Conservation (phyloP, 1,140 invertebrate genomes). For the Ericerus pela region DNA sequence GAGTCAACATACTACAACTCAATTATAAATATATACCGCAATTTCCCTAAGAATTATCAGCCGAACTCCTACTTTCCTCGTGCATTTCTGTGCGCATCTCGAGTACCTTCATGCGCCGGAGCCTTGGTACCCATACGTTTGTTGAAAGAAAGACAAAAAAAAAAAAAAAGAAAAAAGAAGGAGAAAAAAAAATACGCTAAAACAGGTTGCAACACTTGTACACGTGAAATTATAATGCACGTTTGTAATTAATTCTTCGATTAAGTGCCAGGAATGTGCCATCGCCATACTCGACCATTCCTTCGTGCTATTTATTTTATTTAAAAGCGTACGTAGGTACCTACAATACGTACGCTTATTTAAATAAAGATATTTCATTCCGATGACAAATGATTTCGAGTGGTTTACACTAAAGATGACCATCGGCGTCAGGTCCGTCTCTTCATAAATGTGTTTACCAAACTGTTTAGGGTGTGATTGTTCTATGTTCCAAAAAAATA, state of each 20-base stretch:
- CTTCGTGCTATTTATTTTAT: not conserved
- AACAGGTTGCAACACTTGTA: constrained; percentile 8
- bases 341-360: not conserved
- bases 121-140: too few relatives aligned
- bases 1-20: constrained; percentile 8
- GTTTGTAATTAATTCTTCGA: constrained; percentile 10
- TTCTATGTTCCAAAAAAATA: too few relatives aligned
- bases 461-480: too few relatives aligned
- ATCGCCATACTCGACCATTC: not conserved
- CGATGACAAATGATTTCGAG: constrained; percentile 3
- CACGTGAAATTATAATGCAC: constrained; percentile 4
- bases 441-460: too few relatives aligned
- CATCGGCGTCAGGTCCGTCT: too few relatives aligned
- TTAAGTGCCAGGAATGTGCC: constrained; percentile 11
- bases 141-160: too few relatives aligned
- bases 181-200: constrained; percentile 10
- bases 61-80: too few relatives aligned
- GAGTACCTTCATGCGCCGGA: too few relatives aligned
- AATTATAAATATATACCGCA: constrained; percentile 11
- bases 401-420: too few relatives aligned
- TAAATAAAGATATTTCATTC: constrained; percentile 7
- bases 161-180: too few relatives aligned
- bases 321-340: not conserved
- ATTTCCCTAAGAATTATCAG: constrained; percentile 9
- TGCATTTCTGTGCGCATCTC: too few relatives aligned